Conservation (phyloP, 2,888 invertebrate species). For the Napeogenes inachia region DNA sequence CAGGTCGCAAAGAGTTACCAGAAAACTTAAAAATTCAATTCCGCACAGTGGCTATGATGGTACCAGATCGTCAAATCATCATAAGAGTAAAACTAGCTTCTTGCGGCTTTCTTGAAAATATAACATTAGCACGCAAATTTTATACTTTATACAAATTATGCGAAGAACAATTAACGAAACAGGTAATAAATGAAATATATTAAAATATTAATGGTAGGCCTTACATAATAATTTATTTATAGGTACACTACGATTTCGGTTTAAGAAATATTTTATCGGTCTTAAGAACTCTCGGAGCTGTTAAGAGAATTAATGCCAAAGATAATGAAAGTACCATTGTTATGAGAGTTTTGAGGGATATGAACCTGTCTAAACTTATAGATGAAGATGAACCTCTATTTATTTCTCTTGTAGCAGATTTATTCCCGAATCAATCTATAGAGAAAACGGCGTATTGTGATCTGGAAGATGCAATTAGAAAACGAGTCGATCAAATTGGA, state of each 20-base stretch:
- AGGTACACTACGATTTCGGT: conserved; percentile 98
- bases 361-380: conserved; percentile 97
- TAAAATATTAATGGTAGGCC: neutral
- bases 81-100: conserved; percentile 97
- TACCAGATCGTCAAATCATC: conserved; percentile 97
- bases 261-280: conserved; percentile 96
- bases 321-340: conserved; percentile 97
- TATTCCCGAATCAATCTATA: conserved; percentile 95
- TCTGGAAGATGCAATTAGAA: conserved; percentile 90
- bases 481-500: conserved; percentile 87
- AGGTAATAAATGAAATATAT: conserved; percentile 70
- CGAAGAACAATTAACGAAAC: conserved; percentile 97
- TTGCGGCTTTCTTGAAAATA: conserved; percentile 97
- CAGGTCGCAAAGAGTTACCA: conserved; percentile 96
- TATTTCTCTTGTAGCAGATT: conserved; percentile 94
- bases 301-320: conserved; percentile 92
- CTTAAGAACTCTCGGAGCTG: conserved; percentile 92
- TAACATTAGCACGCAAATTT: conserved; percentile 95
- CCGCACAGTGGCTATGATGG: conserved; percentile 99
- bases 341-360: conserved; percentile 97
- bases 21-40: conserved; percentile 99
- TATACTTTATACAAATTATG: conserved; percentile 97
- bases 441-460: conserved; percentile 94
- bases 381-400: conserved; percentile 99
- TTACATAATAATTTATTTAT: conserved; percentile 9